phyloP scores from a whole-genome alignment of 1,140 invertebrate genomes.

The Aradophagus sp. region DNA sequence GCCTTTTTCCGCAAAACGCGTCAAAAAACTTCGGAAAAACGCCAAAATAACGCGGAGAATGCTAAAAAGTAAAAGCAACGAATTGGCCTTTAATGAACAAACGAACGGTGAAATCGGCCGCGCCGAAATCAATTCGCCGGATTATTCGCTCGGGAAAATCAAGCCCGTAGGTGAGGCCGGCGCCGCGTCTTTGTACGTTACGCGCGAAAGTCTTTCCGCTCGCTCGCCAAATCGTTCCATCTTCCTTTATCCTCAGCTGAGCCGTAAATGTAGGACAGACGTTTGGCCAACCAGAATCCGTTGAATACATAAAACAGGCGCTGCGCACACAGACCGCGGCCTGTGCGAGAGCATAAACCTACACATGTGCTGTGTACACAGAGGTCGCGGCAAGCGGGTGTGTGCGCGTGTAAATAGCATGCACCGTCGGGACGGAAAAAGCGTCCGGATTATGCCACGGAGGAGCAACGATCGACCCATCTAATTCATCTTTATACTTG shows the following conservation, averaged over 20 bases:
- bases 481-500: slow-evolving; percentile 46
- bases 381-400: slow-evolving; percentile 39
- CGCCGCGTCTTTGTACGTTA: slow-evolving; percentile 41
- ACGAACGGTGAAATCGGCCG: too few species aligned
- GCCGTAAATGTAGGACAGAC: slow-evolving; percentile 60
- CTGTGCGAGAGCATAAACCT: slow-evolving; percentile 50
- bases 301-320: slow-evolving; percentile 62
- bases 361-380: slow-evolving; percentile 58
- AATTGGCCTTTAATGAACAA: too few species aligned
- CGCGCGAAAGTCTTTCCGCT: slow-evolving; percentile 42
- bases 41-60: too few species aligned
- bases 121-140: too few species aligned
- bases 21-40: too few species aligned
- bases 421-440: slow-evolving; percentile 37
- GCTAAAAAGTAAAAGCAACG: too few species aligned
- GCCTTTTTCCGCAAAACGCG: too few species aligned
- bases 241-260: slow-evolving; percentile 31
- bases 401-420: slow-evolving; percentile 45
- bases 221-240: slow-evolving; percentile 28
- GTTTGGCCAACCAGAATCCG: slow-evolving; percentile 60
- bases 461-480: slow-evolving; percentile 28
- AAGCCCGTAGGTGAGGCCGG: background rate
- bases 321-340: slow-evolving; percentile 30
- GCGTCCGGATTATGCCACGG: slow-evolving; percentile 28
- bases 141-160: too few species aligned